A percentile compares a stretch with the other conserved stretches of the same genome.
Evolutionary conservation across 2,797 vertebrate species (phyloP).

Genomic region (Cynopterus sphinx): DNA sequence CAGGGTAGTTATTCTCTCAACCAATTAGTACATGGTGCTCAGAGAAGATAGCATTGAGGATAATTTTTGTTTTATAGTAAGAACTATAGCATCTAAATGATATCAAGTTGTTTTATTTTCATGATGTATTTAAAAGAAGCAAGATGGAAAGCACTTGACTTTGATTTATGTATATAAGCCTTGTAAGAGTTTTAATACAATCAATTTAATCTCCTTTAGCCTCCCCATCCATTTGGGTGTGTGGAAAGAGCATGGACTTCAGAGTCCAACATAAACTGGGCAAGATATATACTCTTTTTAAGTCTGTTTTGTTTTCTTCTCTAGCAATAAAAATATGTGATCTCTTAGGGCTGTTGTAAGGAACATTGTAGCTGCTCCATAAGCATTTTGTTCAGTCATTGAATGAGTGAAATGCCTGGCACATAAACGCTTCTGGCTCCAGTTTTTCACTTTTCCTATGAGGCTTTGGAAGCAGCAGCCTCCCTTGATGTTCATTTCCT

Average conservation of each 20-base stretch:
- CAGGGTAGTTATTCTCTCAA: neutral
- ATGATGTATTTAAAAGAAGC: constrained; percentile 21
- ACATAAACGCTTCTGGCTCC: neutral
- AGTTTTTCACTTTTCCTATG: neutral
- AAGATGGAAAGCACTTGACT: constrained; percentile 19
- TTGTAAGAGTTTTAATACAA: neutral
- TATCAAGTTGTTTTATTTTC: neutral
- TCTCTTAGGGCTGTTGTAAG: neutral
- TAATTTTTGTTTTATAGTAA: constrained; percentile 25
- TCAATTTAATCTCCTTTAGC: neutral
- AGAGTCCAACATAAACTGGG: neutral
- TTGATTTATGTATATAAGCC: constrained; percentile 6
- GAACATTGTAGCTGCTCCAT: neutral
- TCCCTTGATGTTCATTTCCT: neutral
- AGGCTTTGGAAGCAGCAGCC: neutral
- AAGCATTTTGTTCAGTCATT: neutral
- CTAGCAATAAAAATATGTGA: neutral
- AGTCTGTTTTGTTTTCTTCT: neutral
- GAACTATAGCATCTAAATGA: neutral
- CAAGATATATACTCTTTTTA: neutral
- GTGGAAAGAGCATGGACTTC: neutral
- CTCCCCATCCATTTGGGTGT: neutral
- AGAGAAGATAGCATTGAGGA: neutral
- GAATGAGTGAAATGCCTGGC: neutral
- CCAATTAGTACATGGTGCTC: neutral